These are phyloP conservation scores for Parazoanthus darwini DNA, from an alignment of 92 coral and sea anemone genomes.

Conservation along the genomic window DNA sequence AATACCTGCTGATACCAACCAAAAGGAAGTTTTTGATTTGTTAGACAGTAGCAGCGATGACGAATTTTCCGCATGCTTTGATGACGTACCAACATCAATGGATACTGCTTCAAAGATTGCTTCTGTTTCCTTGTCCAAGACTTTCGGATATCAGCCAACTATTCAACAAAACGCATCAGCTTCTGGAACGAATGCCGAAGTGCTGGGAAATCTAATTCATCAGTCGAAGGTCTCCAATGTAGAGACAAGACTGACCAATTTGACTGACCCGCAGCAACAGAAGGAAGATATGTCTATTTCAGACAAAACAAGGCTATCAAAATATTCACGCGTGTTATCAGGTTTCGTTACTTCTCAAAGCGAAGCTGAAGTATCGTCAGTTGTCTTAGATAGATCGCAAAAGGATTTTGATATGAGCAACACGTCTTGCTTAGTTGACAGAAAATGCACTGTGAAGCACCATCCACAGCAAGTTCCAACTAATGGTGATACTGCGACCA, in stretches of 20 bases:
- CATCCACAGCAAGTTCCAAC: neutral
- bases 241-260: neutral
- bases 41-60: conserved; percentile 17
- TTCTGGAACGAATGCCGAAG: neutral
- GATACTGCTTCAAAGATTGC: neutral
- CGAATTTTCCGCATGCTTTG: conserved; percentile 39
- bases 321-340: neutral
- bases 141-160: neutral
- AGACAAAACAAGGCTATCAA: neutral
- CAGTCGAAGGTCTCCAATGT: neutral
- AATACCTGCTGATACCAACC: neutral
- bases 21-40: neutral
- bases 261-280: neutral
- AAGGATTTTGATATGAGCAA: neutral
- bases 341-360: neutral
- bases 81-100: neutral
- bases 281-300: neutral
- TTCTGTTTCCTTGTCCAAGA: conserved; percentile 2
- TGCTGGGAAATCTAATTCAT: neutral
- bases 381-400: neutral
- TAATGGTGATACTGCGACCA: conserved; percentile 8
- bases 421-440: neutral
- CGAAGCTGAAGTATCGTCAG: neutral
- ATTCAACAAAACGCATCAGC: neutral
- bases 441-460: neutral